Base-by-base conservation (phyloP, 1,140 invertebrate species). In the Brachionus asplanchnoidis region DNA sequence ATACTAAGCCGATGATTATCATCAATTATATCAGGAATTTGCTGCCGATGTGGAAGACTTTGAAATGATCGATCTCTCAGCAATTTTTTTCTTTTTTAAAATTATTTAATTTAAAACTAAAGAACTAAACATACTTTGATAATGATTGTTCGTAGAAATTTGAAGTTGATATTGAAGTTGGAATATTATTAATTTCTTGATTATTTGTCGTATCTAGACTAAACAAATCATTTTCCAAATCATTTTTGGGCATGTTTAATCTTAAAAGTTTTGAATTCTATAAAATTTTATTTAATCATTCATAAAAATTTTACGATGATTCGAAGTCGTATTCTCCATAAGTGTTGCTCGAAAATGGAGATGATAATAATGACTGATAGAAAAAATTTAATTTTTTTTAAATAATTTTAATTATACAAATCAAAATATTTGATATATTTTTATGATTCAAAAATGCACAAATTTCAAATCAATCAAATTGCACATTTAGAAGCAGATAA, bases 251-350 rank as follows among this genome's bases (percentile, higher is more conserved):
- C 17, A 60, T 60, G 20, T 60, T 60, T 60, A 60, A 60, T 60
- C 53, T 60, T 7, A 36, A 36, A 36, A 36, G 32, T 7, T 1
- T 36, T 1, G 5, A 0, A 36, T 36, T 36, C 32, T 7, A 36
- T 36, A 5, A 7, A 36, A 36, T n/a, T n/a, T n/a, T n/a, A 36
- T 36, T 36, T 7, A 36, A 36, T 7, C 6, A 7, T 70, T n/a
- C 12, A 3, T 36, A 1, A 28, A 36, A 6, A 28, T 40, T 44
- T 40, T 73, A 36, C 32, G 26, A 68, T 32, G 32, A 68, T 36
- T 73, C 68, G 5, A 73, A n/a, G 40, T 73, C 68, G n/a, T 73
- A 73, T 73, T 73, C 68, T n/a, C n/a, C 68, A 17, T 42, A 73
- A n/a, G 68, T 44, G 17, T 73, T 36, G 40, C 44, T 42, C 1